Conservation (phyloP, 2,797 vertebrate species). For the Acestrorhynchus altus region DNA sequence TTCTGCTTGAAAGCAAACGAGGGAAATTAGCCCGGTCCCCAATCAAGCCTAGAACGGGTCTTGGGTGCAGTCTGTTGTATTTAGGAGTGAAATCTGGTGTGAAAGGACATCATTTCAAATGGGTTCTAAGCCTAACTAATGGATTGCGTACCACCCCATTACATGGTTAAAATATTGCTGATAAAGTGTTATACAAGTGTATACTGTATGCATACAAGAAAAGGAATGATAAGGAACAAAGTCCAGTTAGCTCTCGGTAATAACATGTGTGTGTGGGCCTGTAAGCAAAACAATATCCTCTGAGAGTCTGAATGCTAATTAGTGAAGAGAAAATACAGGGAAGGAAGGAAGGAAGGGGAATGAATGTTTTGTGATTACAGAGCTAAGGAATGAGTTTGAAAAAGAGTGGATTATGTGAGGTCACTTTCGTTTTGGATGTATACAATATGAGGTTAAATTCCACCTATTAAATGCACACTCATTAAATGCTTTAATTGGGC, state of each 20-base stretch:
- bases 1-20: too few species aligned
- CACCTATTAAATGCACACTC: neutral
- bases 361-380: constrained; percentile 9
- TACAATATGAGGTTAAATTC: neutral
- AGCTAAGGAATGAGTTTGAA: neutral
- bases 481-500: neutral
- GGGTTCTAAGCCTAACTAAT: neutral
- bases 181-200: too few species aligned
- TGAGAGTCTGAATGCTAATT: constrained; percentile 42
- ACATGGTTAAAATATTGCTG: neutral
- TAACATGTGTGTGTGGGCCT: constrained; percentile 40
- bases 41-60: too few species aligned
- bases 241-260: constrained; percentile 13
- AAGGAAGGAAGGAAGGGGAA: neutral
- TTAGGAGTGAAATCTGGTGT: neutral
- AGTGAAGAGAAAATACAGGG: constrained; percentile 28
- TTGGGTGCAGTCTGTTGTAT: too few species aligned
- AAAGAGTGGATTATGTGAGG: too few species aligned
- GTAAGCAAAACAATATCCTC: constrained; percentile 48
- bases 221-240: neutral
- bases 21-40: too few species aligned
- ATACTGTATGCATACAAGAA: neutral
- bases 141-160: neutral
- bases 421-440: neutral
- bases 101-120: neutral